Evolutionary conservation across 1,140 invertebrate genomes (phyloP).

Genomic region (Zophobas atratus): DNA sequence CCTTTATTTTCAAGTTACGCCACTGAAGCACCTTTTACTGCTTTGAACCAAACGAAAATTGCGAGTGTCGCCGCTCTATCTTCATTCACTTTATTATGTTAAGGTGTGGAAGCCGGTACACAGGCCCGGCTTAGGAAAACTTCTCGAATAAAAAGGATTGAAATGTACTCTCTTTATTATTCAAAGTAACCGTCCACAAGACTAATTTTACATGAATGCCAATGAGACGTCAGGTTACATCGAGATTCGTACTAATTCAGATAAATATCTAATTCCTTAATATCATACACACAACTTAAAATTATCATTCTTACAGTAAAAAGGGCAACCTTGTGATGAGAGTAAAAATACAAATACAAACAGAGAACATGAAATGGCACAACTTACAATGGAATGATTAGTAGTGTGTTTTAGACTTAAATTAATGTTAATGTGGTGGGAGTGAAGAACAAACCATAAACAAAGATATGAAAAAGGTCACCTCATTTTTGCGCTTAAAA

Average conservation of each 20-base stretch:
- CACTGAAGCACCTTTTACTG: too few species aligned
- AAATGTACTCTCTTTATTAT: slow-evolving; percentile 21
- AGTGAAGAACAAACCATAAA: neutral
- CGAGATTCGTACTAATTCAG: slow-evolving; percentile 42
- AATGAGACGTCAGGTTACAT: slow-evolving; percentile 23
- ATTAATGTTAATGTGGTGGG: slow-evolving; percentile 5
- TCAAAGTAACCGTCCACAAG: slow-evolving; percentile 37
- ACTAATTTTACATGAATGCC: slow-evolving; percentile 43
- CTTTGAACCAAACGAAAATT: too few species aligned
- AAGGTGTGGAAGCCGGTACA: too few species aligned
- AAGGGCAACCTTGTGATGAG: slow-evolving; percentile 19
- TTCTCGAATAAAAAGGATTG: neutral
- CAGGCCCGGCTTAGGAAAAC: slow-evolving; percentile 4
- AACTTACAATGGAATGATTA: slow-evolving; percentile 5
- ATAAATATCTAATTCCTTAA: slow-evolving; percentile 44
- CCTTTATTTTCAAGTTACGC: too few species aligned
- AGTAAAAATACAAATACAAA: slow-evolving; percentile 15
- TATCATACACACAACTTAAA: slow-evolving; percentile 45
- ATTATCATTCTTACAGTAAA: slow-evolving; percentile 23
- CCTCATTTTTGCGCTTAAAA: slow-evolving; percentile 24
- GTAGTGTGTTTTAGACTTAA: slow-evolving; percentile 18
- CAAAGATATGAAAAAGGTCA: slow-evolving; percentile 2
- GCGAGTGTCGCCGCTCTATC: neutral
- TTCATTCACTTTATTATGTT: neutral
- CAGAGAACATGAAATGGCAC: slow-evolving; percentile 6